Conservation (phyloP, 2,113 vertebrate genomes). For the Prunella himalayana region DNA sequence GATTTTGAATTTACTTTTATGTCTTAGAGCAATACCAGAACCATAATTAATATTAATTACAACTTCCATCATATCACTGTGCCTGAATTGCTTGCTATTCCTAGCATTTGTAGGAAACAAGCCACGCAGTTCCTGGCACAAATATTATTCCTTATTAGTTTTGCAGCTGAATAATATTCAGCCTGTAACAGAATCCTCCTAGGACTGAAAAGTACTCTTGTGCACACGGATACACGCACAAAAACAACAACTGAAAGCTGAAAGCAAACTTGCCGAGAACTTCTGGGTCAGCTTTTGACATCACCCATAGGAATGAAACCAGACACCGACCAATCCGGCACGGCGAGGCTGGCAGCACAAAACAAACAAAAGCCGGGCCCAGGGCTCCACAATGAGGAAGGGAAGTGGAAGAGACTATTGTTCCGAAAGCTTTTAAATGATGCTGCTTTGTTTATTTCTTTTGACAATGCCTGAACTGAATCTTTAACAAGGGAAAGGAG, state of each 20-base stretch:
- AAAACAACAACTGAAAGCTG: conserved; percentile 57
- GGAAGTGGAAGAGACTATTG: conserved; percentile 65
- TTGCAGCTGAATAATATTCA: conserved; percentile 45
- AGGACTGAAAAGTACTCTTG: conserved; percentile 34
- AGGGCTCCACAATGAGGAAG: conserved; percentile 45
- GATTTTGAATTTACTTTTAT: not conserved
- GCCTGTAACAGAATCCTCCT: conserved; percentile 51
- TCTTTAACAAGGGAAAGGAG: conserved; percentile 41
- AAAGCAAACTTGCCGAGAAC: conserved; percentile 63
- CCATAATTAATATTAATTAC: conserved; percentile 26
- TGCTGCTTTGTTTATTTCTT: conserved; percentile 53
- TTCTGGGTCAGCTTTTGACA: conserved; percentile 68
- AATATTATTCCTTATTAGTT: conserved; percentile 26
- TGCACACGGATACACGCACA: conserved; percentile 44
- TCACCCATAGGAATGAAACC: conserved; percentile 63
- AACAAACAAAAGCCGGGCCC: conserved; percentile 64
- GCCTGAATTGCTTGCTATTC: not conserved
- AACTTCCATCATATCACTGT: not conserved
- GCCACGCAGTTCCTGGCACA: conserved; percentile 6
- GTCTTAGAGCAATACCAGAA: not conserved
- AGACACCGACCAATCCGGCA: conserved; percentile 61
- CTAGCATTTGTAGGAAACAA: conserved; percentile 9
- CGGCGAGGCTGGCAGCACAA: conserved; percentile 49
- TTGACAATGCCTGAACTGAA: conserved; percentile 23
- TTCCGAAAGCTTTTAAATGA: conserved; percentile 55